Base-by-base conservation (phyloP, 2,113 vertebrate species). In the Holacanthus passer region DNA sequence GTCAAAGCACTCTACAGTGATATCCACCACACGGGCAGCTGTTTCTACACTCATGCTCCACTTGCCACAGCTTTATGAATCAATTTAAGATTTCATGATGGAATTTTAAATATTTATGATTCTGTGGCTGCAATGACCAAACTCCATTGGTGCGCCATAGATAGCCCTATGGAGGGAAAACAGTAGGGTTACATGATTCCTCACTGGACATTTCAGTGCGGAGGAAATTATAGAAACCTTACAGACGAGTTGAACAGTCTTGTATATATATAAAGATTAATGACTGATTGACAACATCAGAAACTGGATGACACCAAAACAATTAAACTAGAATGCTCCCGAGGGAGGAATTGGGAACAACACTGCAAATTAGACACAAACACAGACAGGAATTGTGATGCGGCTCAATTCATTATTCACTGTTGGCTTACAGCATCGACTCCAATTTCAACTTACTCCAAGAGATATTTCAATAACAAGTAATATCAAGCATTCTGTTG, bases 71-170 rank as follows among this genome's bases (percentile, higher is more conserved):
- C 43, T 88, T 74, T 75, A 84, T 80, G 73, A 86, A 86, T 78
- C 68, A 63, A 82, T 86, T 86, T 72, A 82, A 86, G 81, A 74
- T 82, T 86, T 86, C 52, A 84, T 87, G 82, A 87, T 86, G 82
- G 77, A 83, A 87, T 85, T 89, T 88, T 85, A 87, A 91, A 85
- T 83, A 89, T 91, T 78, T 70, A 89, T 86, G 62, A 73, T 37
- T 66, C 82, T 32, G 69, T 43, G 48, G 77, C 87, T 22, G 60
- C 45, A 50, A 50, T 68, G 87, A 67, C 55, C 72, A 64, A 85
- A 59, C 78, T 45, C 35, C 16, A 2, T 29, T 29, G 5, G 22
- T 41, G 59, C 13, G 56, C 65, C 65, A 72, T 47, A 55, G 53
- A 88, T 45, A 64, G 68, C 13, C 29, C 58, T 37, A 12, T n/a